phyloP scores from a whole-genome alignment of 2,797 vertebrate species.

The Gymnothorax javanicus region DNA sequence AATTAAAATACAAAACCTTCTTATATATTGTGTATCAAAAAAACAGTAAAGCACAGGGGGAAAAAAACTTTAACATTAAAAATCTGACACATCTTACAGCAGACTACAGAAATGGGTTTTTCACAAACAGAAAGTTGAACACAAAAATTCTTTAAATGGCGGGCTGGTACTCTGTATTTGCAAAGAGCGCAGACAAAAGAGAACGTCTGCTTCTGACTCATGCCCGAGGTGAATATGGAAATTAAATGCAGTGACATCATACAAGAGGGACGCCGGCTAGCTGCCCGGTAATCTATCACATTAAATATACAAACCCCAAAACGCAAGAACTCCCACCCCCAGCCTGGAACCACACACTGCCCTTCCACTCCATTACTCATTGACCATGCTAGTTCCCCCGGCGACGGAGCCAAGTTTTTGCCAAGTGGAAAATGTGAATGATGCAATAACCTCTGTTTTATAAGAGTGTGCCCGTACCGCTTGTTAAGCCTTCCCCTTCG shows the following conservation, averaged over 20 bases:
- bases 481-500: constrained; percentile 45
- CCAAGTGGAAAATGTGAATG: constrained; percentile 68
- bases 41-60: neutral
- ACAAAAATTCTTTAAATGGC: neutral
- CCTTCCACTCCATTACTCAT: constrained; percentile 26
- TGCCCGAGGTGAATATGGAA: neutral
- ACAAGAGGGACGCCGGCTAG: neutral
- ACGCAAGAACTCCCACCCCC: constrained; percentile 26
- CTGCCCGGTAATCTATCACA: constrained; percentile 32
- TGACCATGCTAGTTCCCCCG: constrained; percentile 12
- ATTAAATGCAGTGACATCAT: constrained; percentile 26
- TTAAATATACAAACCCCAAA: constrained; percentile 32
- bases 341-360: constrained; percentile 19
- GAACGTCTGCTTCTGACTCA: neutral
- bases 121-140: neutral
- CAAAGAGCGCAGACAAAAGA: neutral
- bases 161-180: neutral
- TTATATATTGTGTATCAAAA: neutral
- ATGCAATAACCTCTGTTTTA: constrained; percentile 63
- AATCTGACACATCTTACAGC: neutral
- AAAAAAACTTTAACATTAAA: neutral
- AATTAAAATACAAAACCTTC: neutral
- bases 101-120: neutral
- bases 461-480: constrained; percentile 64
- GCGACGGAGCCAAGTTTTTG: neutral